A percentile compares a stretch with the other conserved stretches of the same genome.
These are phyloP conservation scores for Ceratosolen fusciceps DNA, from an alignment of 1,140 invertebrate genomes.

Conservation along the genomic window DNA sequence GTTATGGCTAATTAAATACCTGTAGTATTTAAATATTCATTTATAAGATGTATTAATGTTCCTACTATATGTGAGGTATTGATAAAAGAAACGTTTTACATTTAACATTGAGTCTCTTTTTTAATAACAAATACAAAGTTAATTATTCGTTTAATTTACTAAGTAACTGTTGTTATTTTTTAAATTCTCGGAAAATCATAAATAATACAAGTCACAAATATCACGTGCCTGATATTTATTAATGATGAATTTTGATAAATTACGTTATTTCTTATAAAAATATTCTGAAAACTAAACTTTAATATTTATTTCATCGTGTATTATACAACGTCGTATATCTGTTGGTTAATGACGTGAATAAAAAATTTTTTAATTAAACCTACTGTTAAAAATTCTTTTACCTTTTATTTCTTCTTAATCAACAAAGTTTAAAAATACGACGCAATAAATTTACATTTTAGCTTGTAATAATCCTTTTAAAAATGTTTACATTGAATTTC, in stretches of 20 bases:
- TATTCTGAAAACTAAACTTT: not conserved
- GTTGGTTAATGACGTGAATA: not conserved
- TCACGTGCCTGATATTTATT: too few relatives aligned
- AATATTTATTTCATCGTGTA: not conserved
- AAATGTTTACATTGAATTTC: not conserved
- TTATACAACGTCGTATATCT: not conserved
- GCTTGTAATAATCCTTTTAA: not conserved
- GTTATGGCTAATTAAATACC: not conserved
- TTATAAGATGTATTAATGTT: too few relatives aligned
- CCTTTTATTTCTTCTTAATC: not conserved
- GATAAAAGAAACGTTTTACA: too few relatives aligned
- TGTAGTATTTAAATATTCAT: not conserved
- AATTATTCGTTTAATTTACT: too few relatives aligned
- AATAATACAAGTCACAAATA: too few relatives aligned
- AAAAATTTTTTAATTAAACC: constrained; percentile 5
- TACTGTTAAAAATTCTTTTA: not conserved
- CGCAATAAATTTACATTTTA: not conserved
- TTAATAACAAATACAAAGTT: too few relatives aligned
- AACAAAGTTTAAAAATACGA: not conserved
- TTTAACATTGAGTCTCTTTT: too few relatives aligned
- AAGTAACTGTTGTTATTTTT: too few relatives aligned
- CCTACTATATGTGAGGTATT: too few relatives aligned
- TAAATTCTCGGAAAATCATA: too few relatives aligned
- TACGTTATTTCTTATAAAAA: not conserved
- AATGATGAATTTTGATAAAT: too few relatives aligned